Evolutionary conservation across 1,140 invertebrate species (phyloP).

Genomic region (Physella acuta): DNA sequence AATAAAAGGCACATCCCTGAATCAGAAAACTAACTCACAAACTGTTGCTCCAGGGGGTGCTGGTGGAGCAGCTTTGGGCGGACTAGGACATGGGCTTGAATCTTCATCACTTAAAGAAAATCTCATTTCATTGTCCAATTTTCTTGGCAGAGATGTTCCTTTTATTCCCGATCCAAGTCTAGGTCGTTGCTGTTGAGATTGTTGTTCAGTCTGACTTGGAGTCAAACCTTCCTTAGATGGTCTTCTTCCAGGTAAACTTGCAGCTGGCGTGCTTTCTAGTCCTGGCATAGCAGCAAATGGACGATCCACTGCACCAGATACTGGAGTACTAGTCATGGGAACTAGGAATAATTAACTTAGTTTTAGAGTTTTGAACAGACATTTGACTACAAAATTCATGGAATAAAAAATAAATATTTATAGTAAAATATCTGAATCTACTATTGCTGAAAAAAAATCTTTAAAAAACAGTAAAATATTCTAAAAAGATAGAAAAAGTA

Average conservation of each 20-base stretch:
- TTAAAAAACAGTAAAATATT: too few relatives aligned
- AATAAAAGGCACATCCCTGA: too few relatives aligned
- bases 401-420: too few relatives aligned
- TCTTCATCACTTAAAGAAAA: conserved; percentile 30
- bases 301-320: conserved; percentile 8
- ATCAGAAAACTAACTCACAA: conserved; percentile 38
- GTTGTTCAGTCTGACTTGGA: neutral
- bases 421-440: too few relatives aligned
- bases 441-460: too few relatives aligned
- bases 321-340: conserved; percentile 18
- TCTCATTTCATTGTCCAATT: conserved; percentile 16
- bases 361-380: neutral
- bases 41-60: conserved; percentile 50
- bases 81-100: conserved; percentile 41
- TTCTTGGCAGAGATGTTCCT: conserved; percentile 23
- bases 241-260: conserved; percentile 19
- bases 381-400: too few relatives aligned
- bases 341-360: neutral
- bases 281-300: neutral
- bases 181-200: conserved; percentile 9
- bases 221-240: conserved; percentile 22
- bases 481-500: too few relatives aligned
- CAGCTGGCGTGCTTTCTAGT: conserved; percentile 18
- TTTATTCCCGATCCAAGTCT: conserved; percentile 18
- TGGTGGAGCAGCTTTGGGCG: conserved; percentile 44